phyloP scores from a whole-genome alignment of 2,888 invertebrate species.

The Odontocolon sp. region DNA sequence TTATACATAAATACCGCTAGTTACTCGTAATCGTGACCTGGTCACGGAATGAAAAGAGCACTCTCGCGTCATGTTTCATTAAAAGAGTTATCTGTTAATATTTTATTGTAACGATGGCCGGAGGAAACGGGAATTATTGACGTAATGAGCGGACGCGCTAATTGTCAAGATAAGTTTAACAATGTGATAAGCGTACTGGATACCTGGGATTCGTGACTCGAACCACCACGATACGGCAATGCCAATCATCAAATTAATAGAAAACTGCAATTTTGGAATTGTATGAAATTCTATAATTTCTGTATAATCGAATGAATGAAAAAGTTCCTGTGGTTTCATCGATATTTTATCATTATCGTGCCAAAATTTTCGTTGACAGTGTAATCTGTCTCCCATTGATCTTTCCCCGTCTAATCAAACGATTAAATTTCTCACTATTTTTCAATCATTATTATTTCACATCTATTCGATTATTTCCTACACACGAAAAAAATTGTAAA shows the following conservation, averaged over 20 bases:
- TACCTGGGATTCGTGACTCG: neutral
- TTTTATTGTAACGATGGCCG: neutral
- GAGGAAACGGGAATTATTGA: neutral
- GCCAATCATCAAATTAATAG: neutral
- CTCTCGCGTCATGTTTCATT: too few relatives aligned
- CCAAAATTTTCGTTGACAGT: conserved; percentile 38
- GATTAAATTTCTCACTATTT: too few relatives aligned
- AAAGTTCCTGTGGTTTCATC: conserved; percentile 3
- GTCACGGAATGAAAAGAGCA: conserved; percentile 2
- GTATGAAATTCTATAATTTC: neutral
- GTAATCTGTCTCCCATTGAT: neutral
- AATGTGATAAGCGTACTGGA: conserved; percentile 27
- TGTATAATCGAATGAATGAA: conserved; percentile 1
- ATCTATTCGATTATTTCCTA: too few relatives aligned
- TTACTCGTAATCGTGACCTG: conserved; percentile 1
- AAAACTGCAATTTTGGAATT: conserved; percentile 1
- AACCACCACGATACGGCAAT: neutral
- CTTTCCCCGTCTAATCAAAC: neutral
- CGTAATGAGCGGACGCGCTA: neutral
- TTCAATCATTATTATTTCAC: too few relatives aligned
- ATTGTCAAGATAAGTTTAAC: neutral
- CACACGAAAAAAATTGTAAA: too few relatives aligned
- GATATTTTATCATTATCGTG: conserved; percentile 34
- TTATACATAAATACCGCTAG: conserved; percentile 36
- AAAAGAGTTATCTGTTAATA: neutral